Base-by-base conservation (phyloP, 2,888 invertebrate species). In the Lepidocyrtinus sp. region DNA sequence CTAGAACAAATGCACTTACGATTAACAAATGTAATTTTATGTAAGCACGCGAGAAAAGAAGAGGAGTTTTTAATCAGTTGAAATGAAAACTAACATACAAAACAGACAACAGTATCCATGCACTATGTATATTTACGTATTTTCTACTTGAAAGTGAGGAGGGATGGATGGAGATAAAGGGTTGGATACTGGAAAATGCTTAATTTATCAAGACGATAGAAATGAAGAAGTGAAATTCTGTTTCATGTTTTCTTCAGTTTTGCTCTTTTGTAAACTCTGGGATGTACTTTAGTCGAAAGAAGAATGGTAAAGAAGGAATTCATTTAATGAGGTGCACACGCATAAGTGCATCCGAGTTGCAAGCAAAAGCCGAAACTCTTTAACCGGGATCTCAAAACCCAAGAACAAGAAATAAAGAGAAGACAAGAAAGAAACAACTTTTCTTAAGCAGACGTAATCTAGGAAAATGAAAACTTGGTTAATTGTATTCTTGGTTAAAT, bases 1-100 rank as follows among this genome's bases (percentile, higher is more conserved):
- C 2, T 46, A 24, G 22, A 67, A 46, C 45, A 67, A 67, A 67
- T 67, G 24, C 46, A 67, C 21, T 67, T 36, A 19, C n/a, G n/a
- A n/a, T n/a, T n/a, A n/a, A n/a, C n/a, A n/a, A n/a, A n/a, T n/a
- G n/a, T n/a, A n/a, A n/a, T 46, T 36, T 45, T 45, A 46, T 67
- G 21, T 46, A 17, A 67, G 45, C 21, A 65, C 27, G 17, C 50
- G 15, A 17, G 17, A n/a, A 65, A 17, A 19, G 3, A 65, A 36
- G 46, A 67, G 67, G 17, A 67, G 46, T 46, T 45, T 64, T 26
- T 25, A n/a, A n/a, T n/a, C n/a, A n/a, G n/a, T n/a, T n/a, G 15
- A 19, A 3, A 64, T 21, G 24, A 3, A 21, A 9, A 15, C 61
- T 19, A 2, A 61, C 61, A 61, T 1, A 21, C 7, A 61, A 19